phyloP scores from a whole-genome alignment of 2,888 invertebrate genomes.

The Ormyrus nitidulus region DNA sequence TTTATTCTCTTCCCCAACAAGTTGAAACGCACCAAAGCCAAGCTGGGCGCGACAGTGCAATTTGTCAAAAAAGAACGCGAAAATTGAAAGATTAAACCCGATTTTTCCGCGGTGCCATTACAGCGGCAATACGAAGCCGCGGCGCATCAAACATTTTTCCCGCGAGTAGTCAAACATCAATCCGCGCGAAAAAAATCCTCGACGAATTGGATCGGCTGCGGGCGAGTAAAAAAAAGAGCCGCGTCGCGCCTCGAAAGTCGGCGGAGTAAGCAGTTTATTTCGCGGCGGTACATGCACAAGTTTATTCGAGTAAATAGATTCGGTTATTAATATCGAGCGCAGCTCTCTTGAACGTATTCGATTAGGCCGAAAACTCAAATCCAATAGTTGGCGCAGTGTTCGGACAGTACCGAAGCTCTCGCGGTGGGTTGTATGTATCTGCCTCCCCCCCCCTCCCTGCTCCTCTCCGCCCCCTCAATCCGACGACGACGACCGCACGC shows the following conservation, averaged over 20 bases:
- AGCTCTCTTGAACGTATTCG: conserved; percentile 60
- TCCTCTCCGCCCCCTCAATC: conserved; percentile 19
- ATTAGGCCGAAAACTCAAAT: conserved; percentile 65
- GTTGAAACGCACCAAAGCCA: too few relatives aligned
- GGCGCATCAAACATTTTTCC: conserved; percentile 23
- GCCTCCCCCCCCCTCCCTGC: conserved; percentile 41
- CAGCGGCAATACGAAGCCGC: conserved; percentile 5
- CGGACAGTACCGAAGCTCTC: conserved; percentile 61
- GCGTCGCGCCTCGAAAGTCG: too few relatives aligned
- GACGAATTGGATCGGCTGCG: too few relatives aligned
- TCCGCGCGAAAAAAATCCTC: conserved; percentile 17
- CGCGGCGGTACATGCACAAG: conserved; percentile 4
- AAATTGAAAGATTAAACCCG: conserved; percentile 27
- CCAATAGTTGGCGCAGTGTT: conserved; percentile 62
- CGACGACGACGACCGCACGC: conserved; percentile 55
- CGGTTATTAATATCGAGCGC: conserved; percentile 60
- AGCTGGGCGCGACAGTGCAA: not conserved
- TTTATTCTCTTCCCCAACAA: too few relatives aligned
- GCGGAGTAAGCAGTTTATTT: conserved; percentile 37
- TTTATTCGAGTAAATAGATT: conserved; percentile 57
- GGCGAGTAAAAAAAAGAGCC: too few relatives aligned
- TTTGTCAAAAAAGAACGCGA: not conserved
- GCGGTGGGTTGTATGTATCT: not conserved
- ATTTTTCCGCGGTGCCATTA: conserved; percentile 8
- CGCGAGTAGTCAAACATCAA: conserved; percentile 38